Percentiles rank a stretch among this genome's conserved stretches.
These are phyloP conservation scores for Drosophila micromelanica DNA, from an alignment of 1,140 invertebrate genomes.

Conservation along the genomic window DNA sequence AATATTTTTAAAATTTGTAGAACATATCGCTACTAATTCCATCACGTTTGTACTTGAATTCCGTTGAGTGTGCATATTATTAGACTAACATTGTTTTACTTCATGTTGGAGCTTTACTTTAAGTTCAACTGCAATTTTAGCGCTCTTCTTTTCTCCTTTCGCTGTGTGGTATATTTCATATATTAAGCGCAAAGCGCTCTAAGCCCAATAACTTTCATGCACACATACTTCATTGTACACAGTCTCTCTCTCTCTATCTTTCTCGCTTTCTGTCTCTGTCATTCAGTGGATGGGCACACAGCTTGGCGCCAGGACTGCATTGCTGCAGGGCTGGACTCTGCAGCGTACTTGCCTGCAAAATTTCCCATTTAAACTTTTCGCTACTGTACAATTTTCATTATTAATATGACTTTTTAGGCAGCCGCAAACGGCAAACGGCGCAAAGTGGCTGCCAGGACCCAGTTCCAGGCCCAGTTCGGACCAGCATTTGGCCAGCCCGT, in stretches of 20 bases:
- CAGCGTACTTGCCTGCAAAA: conserved; percentile 62
- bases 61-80: conserved; percentile 12
- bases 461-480: conserved; percentile 2
- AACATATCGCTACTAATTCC: no score
- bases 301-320: conserved; percentile 66
- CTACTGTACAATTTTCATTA: conserved; percentile 81
- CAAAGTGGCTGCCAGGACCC: conserved; percentile 21
- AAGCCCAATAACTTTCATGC: conserved; percentile 69
- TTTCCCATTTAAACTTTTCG: conserved; percentile 81
- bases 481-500: conserved; percentile 46
- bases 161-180: conserved; percentile 34
- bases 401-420: conserved; percentile 81
- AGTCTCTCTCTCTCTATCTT: background rate
- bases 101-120: conserved; percentile 44
- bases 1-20: no score
- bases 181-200: conserved; percentile 67
- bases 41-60: no score
- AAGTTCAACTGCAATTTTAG: conserved; percentile 30
- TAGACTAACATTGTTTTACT: conserved; percentile 50
- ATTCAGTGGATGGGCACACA: conserved; percentile 53
- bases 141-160: conserved; percentile 2
- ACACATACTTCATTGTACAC: conserved; percentile 39
- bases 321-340: conserved; percentile 57
- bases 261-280: background rate
- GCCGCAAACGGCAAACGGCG: conserved; percentile 59